A percentile compares a stretch with the other conserved stretches of the same genome.
Conservation (phyloP, 2,113 vertebrate genomes). For the Chrysochloris asiatica region DNA sequence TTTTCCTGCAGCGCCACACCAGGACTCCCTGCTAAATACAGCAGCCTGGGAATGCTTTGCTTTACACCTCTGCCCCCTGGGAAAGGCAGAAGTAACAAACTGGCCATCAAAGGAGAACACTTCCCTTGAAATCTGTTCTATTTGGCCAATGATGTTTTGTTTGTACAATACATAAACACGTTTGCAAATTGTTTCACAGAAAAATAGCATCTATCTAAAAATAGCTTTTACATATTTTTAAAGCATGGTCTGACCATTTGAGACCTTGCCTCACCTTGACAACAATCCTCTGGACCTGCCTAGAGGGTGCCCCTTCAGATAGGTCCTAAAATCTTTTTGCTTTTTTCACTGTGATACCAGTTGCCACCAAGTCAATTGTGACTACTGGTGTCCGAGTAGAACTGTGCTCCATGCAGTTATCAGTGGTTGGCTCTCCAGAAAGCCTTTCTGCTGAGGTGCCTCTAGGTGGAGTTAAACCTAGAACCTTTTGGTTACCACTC, state of each 20-base stretch:
- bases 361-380: not conserved
- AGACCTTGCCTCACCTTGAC: not conserved
- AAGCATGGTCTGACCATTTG: not conserved
- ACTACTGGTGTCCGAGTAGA: not conserved
- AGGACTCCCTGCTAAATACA: too few relatives aligned
- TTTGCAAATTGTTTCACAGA: not conserved
- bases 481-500: not conserved
- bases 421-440: not conserved
- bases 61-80: not conserved
- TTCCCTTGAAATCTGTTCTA: not conserved
- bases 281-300: not conserved
- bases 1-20: too few relatives aligned
- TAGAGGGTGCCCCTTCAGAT: not conserved
- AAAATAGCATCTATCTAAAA: not conserved
- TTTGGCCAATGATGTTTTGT: not conserved
- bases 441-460: not conserved
- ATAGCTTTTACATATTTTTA: conserved; percentile 13
- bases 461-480: too few relatives aligned
- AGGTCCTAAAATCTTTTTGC: not conserved
- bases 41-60: not conserved
- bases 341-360: not conserved
- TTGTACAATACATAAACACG: conserved; percentile 23
- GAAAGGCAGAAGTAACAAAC: not conserved
- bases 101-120: not conserved
- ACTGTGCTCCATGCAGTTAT: not conserved